These are phyloP conservation scores for Drosophila neutralis DNA, from an alignment of 2,888 invertebrate genomes.

Conservation along the genomic window DNA sequence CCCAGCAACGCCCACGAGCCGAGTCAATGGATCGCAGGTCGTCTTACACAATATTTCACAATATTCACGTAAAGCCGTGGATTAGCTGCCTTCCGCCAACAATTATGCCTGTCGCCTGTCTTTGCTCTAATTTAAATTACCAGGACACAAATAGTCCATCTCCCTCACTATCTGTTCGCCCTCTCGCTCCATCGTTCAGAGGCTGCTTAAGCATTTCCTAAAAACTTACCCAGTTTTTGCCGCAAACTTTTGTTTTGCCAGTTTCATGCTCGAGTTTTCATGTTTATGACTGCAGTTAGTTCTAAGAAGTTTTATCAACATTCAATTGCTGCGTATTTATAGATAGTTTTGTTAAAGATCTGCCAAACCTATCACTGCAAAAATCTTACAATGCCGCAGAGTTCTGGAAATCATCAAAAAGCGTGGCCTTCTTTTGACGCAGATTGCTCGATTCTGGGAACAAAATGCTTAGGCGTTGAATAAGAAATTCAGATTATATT, in stretches of 20 bases:
- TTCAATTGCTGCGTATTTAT: slow-evolving; percentile 10
- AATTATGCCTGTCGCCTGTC: slow-evolving; percentile 56
- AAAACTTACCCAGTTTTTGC: slow-evolving; percentile 73
- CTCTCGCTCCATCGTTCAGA: slow-evolving; percentile 1
- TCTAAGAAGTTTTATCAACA: slow-evolving; percentile 57
- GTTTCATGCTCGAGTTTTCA: slow-evolving; percentile 45
- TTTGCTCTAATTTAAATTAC: slow-evolving; percentile 75
- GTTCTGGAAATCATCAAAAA: slow-evolving; percentile 45
- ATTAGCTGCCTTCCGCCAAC: slow-evolving; percentile 62
- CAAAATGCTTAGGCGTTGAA: background rate
- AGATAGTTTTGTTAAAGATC: slow-evolving; percentile 11
- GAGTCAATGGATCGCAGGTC: slow-evolving; percentile 56
- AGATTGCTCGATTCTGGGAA: slow-evolving; percentile 22
- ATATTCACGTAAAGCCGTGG: slow-evolving; percentile 67
- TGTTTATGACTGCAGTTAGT: slow-evolving; percentile 61
- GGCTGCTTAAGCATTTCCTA: slow-evolving; percentile 63
- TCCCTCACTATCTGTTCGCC: background rate
- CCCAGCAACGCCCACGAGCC: slow-evolving; percentile 67
- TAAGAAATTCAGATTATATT: background rate
- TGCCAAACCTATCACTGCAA: background rate
- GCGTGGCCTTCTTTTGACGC: slow-evolving; percentile 16
- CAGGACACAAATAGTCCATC: slow-evolving; percentile 12
- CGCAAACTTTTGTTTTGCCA: slow-evolving; percentile 48
- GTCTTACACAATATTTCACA: slow-evolving; percentile 76
- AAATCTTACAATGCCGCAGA: background rate